Conservation (phyloP, 92 coral and sea anemone genomes). For the Montipora capitata region DNA sequence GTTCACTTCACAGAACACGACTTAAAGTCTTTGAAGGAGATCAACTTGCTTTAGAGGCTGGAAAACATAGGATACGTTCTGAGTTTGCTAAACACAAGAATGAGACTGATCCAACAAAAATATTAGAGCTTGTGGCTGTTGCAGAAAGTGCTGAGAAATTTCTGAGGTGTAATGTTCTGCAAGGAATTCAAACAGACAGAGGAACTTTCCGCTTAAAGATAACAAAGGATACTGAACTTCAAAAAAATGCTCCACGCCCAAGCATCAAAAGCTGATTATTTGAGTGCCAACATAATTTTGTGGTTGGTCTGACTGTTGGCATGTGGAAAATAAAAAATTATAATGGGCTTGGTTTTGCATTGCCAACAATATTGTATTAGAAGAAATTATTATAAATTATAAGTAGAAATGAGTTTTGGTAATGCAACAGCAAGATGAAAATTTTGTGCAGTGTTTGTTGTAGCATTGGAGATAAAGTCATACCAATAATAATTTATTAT, state of each 20-base stretch:
- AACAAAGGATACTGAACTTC: constrained; percentile 82
- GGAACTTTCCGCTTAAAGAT: constrained; percentile 73
- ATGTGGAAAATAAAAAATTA: too few species aligned
- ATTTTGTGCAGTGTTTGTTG: too few species aligned
- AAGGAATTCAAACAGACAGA: constrained; percentile 82
- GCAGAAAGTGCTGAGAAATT: constrained; percentile 90
- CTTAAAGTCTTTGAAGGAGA: constrained; percentile 88
- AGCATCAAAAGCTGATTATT: background rate
- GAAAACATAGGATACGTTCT: constrained; percentile 79
- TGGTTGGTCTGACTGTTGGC: too few species aligned
- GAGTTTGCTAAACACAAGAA: constrained; percentile 84
- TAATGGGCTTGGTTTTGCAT: too few species aligned
- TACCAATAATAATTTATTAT: too few species aligned
- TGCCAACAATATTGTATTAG: too few species aligned
- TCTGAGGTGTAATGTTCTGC: constrained; percentile 87
- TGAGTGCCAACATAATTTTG: too few species aligned
- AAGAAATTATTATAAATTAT: too few species aligned
- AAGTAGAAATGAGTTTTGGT: too few species aligned
- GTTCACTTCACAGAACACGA: constrained; percentile 88
- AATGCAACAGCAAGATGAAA: too few species aligned
- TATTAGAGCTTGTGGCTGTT: constrained; percentile 80
- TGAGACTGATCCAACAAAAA: constrained; percentile 82
- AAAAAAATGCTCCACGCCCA: constrained; percentile 90
- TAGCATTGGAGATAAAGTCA: too few species aligned
- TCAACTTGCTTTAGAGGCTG: constrained; percentile 82